Base-by-base conservation (phyloP, 2,113 vertebrate genomes). In the Pelecanus crispus region DNA sequence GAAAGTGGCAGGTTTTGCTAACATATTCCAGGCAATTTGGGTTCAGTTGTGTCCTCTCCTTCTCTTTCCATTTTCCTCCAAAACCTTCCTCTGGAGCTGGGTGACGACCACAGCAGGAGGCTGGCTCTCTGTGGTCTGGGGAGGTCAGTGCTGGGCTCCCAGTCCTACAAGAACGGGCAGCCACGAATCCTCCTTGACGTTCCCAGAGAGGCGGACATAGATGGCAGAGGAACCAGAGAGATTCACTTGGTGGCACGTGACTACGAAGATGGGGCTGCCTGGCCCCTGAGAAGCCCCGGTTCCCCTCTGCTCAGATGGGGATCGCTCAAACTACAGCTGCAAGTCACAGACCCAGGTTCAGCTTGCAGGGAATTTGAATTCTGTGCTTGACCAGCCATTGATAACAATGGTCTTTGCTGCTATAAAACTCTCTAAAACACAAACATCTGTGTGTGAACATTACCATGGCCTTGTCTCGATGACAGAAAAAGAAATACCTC, bases 301-400 rank as follows among this genome's bases (percentile, higher is more conserved):
- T 47, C 28, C 38, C 17, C 5, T 12, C n/a, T 32, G 2, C 68
- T n/a, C n/a, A 34, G 36, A 65, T 17, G 3, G 10, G 15, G 6
- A 65, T 20, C 5, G 5, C 67, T 68, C 82, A 79, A 80, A 52
- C 6, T 52, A 24, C 78, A 88, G 70, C 85, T 90, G 65, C 71
- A 50, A 61, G 28, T 36, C 84, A 84, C 84, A 42, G 28, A 44
- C 13, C 44, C 0, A 2, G 6, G 13, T 31, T 88, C 61, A 72
- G 19, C 40, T 90, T 12, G 4, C 14, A n/a, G 58, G 62, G 40
- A 86, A 88, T 86, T 66, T 93, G 86, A 95, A 93, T 93, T 86
- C 78, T 78, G 50, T 86, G 89, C 73, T 94, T 91, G 84, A 82
- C 36, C 86, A 95, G 38, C 77, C 91, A 89, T 45, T 50, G 50